Conservation (phyloP, 2,113 vertebrate genomes). For the Myiozetetes cayanensis region DNA sequence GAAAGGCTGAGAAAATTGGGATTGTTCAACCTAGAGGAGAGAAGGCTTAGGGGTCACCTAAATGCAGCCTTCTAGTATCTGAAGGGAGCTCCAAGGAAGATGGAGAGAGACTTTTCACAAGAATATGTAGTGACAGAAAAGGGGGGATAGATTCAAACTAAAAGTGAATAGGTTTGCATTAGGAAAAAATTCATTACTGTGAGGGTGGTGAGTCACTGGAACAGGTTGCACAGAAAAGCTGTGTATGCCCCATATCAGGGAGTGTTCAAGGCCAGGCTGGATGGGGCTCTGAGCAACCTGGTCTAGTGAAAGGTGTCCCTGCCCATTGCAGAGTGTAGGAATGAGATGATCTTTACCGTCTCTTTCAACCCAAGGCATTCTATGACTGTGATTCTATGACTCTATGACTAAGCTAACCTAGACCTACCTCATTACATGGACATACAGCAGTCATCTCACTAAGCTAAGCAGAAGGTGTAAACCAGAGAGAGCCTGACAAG, state of each 20-base stretch:
- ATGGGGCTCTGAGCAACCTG: fast-evolving
- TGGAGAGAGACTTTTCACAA: not conserved
- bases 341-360: not conserved
- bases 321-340: not conserved
- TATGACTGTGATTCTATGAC: not conserved
- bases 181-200: not conserved
- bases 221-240: not conserved
- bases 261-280: not conserved
- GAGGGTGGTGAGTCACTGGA: not conserved
- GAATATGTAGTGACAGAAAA: not conserved
- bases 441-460: not conserved
- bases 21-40: not conserved
- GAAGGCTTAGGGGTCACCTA: not conserved
- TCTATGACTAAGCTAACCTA: not conserved
- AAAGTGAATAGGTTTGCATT: not conserved
- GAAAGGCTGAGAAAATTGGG: not conserved
- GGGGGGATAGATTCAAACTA: not conserved
- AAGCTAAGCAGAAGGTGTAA: not conserved
- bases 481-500: not conserved
- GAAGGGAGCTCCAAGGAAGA: not conserved
- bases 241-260: no score
- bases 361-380: not conserved
- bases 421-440: not conserved
- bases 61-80: not conserved
- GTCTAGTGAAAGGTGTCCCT: not conserved